Evolutionary conservation across 2,888 invertebrate genomes (phyloP), one percentile per base, ranked within the genome.

Genomic region (Amorpha juglandis): DNA sequence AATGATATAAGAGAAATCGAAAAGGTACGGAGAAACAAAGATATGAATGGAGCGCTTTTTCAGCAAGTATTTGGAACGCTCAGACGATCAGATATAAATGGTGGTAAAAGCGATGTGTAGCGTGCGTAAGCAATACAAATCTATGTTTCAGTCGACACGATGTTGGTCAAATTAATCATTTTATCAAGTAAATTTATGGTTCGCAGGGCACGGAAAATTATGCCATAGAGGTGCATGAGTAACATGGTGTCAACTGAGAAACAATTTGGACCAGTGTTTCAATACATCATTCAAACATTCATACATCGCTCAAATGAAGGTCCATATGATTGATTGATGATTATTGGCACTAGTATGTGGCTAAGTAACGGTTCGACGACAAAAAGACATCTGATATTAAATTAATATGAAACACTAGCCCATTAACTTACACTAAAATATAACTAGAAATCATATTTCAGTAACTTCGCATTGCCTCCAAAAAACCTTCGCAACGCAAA

Each of bases 1-100:
- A 42, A 35, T 42, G 4, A 65, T 69, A 78, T 76, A 75, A 74
- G 48, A 69, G 67, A 70, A 75, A 67, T 63, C 14, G 16, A 42
- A 45, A 3, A 21, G 47, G 21, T 48, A 63, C 21, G n/a, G 45
- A 16, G 4, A 27, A 19, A 38, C 3, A 58, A 58, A 11, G 21
- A 42, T n/a, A 63, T 47, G 33, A 33, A 48, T 63, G 42, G 58
- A 58, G 63, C 63, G 63, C 27, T 27, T 27, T 33, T n/a, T 14
- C 48, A 33, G 48, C n/a, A 27, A 63, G 45, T 47, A 62, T 47
- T 12, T 16, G 14, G 19, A 62, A 42, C 33, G 42, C 19, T 21
- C 35, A 62, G 9, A 45, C 12, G 53, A 11, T 19, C 47, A 27
- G 27, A 48, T n/a, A 63, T 47, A 63, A 63, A 63, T 63, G n/a